Conservation (phyloP, 2,797 vertebrate species). For the Sylvia borin region DNA sequence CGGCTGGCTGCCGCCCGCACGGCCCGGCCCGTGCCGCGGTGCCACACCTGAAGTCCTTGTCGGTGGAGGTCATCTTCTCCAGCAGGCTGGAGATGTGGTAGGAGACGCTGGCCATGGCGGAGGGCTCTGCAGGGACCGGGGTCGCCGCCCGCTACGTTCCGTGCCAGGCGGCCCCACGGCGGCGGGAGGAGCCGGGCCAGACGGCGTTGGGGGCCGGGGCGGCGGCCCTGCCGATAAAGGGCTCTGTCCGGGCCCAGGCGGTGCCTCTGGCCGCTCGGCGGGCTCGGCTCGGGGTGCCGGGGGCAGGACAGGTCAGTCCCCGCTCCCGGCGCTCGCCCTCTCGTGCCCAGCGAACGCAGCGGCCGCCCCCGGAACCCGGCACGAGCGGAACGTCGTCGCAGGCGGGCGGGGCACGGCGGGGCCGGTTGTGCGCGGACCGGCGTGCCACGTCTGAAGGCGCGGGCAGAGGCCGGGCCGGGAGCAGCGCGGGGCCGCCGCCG, state of each 20-base stretch:
- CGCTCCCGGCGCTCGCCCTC: background rate
- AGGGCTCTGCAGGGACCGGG: background rate
- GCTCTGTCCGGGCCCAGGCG: background rate
- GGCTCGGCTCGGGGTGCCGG: background rate
- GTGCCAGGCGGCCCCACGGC: background rate
- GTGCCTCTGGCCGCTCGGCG: background rate
- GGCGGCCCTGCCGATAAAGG: background rate
- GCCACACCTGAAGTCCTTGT: constrained; percentile 94
- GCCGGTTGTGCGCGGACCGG: background rate
- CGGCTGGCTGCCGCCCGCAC: background rate
- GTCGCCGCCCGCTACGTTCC: background rate
- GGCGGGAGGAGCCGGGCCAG: background rate
- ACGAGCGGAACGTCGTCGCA: background rate
- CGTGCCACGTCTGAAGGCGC: background rate
- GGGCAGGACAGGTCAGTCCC: background rate
- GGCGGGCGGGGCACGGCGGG: background rate
- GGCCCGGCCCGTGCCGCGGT: background rate
- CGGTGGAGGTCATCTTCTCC: constrained; percentile 97
- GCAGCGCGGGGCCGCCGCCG: background rate
- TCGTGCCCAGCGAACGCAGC: background rate
- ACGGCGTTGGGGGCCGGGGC: background rate
- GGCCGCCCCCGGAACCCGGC: background rate
- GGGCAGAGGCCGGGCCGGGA: background rate
- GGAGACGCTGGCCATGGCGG: constrained; percentile 84
- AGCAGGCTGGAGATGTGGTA: constrained; percentile 93